Evolutionary conservation across 2,888 invertebrate species (phyloP), one percentile per base, ranked within the genome.

Genomic region (Cordilura impudica): DNA sequence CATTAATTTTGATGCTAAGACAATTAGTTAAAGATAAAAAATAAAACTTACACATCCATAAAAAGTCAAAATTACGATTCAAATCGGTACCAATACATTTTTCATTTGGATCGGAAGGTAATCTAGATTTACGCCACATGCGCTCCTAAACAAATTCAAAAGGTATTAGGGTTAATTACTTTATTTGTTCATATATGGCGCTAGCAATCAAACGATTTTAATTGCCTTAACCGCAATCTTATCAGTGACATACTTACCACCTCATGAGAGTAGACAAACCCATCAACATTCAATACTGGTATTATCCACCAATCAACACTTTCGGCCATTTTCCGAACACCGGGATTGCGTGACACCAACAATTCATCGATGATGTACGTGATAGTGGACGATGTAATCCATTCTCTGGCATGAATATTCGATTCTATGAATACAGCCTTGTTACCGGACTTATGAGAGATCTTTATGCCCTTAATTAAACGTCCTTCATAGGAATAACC

Each of bases 221-320:
- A n/a, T n/a, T n/a, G n/a, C n/a, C n/a, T n/a, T n/a, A n/a, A n/a
- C n/a, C n/a, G n/a, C n/a, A n/a, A n/a, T n/a, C n/a, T n/a, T n/a
- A n/a, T n/a, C n/a, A n/a, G n/a, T n/a, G n/a, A n/a, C n/a, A n/a
- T 0, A 4, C 91, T 90, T 89, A 94, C 94, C 72, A 86, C 89
- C 7, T 91, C 91, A 82, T 93, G 93, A 0, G 93, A 92, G 82
- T 92, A 94, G 1, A 85, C 91, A 84, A 93, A 95, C 14, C 95
- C 95, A 90, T 95, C 95, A 21, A 94, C 94, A 86, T 95, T 95
- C 0, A 91, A 86, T 1, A 93, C 92, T 0, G 95, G 95, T 70
- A 95, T 91, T 75, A 95, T 91, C 84, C 94, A 94, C 94, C 94
- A 95, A 81, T 95, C 93, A 82, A 93, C 93, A 54, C 90, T 90